These are phyloP conservation scores for Poecilus cupreus DNA, from an alignment of 2,888 invertebrate genomes.

Conservation along the genomic window DNA sequence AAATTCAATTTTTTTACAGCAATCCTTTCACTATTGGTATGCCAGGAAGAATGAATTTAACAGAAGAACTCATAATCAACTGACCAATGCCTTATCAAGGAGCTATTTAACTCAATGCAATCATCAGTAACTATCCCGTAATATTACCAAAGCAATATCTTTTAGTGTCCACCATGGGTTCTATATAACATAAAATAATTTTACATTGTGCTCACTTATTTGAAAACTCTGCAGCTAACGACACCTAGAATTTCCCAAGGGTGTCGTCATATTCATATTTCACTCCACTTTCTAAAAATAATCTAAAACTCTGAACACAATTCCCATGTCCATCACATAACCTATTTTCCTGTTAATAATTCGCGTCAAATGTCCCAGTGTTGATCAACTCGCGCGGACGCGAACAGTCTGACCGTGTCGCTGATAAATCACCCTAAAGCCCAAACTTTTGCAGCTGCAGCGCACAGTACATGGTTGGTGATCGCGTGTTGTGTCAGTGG, in stretches of 20 bases:
- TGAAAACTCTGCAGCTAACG: not conserved
- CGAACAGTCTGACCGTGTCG: not conserved
- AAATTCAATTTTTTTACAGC: no score
- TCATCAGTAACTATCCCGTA: no score
- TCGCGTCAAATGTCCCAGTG: not conserved
- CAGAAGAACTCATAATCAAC: no score
- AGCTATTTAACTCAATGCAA: no score
- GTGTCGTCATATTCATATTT: not conserved
- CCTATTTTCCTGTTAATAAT: constrained; percentile 17
- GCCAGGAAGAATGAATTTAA: no score
- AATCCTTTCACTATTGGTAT: no score
- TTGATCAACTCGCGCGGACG: not conserved
- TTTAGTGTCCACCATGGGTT: not conserved
- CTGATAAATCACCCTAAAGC: not conserved
- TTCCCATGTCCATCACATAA: not conserved
- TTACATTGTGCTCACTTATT: not conserved
- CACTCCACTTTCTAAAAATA: not conserved
- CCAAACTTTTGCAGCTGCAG: not conserved
- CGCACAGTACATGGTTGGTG: no score
- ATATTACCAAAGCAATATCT: not conserved
- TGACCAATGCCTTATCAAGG: no score
- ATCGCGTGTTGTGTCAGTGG: not conserved
- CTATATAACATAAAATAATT: not conserved
- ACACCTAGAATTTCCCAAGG: constrained; percentile 2
- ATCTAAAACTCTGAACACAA: not conserved